Conservation (phyloP, 2,888 invertebrate species). For the Maniola hyperantus region DNA sequence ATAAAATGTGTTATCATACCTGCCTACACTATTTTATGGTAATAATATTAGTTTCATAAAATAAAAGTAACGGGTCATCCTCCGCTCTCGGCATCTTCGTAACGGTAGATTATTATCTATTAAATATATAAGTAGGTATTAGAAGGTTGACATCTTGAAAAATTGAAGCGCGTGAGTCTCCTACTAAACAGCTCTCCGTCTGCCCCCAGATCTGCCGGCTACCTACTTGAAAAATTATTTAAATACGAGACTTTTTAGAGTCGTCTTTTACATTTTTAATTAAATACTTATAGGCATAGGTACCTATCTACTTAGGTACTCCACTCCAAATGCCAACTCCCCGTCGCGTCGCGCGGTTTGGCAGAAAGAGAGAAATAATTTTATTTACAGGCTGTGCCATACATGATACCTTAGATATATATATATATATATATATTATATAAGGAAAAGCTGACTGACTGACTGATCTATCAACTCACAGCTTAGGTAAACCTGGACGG, state of each 20-base stretch:
- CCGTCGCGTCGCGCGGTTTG: no score
- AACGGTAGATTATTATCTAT: conserved; percentile 40
- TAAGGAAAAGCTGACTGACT: no score
- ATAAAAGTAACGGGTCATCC: conserved; percentile 34
- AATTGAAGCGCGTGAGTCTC: conserved; percentile 48
- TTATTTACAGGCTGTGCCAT: no score
- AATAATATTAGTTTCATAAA: conserved; percentile 38
- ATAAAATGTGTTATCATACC: background rate
- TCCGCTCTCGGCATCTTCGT: conserved; percentile 33
- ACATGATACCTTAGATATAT: no score
- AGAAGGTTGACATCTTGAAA: conserved; percentile 47
- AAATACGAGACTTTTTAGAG: conserved; percentile 29
- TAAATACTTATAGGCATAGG: no score
- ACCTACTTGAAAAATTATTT: conserved; percentile 37
- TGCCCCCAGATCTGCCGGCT: background rate
- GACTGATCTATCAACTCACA: no score
- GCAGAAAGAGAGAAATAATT: no score
- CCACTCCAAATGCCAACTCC: no score
- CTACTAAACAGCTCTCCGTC: conserved; percentile 41
- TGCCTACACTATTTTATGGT: conserved; percentile 9
- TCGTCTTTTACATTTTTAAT: background rate
- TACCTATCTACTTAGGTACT: no score
- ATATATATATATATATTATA: no score
- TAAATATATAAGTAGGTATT: no score
- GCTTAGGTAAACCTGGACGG: no score